These are phyloP conservation scores for Dolichopus griseipennis DNA, from an alignment of 2,888 invertebrate genomes.

Conservation along the genomic window DNA sequence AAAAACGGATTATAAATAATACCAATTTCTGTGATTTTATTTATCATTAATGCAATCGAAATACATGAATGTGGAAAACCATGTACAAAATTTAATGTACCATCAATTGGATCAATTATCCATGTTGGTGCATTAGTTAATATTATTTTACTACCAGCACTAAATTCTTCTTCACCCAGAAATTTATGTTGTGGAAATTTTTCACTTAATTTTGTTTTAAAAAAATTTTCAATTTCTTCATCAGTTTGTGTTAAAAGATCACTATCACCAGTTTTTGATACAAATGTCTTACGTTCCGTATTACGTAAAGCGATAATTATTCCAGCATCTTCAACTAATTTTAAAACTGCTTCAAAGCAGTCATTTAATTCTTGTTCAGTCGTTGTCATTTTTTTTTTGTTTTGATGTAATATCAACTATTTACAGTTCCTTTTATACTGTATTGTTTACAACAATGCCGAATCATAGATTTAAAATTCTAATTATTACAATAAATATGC, in stretches of 20 bases:
- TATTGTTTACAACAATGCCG: no score
- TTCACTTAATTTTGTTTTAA: conserved; percentile 63
- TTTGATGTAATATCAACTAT: no score
- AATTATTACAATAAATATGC: no score
- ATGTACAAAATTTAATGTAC: conserved; percentile 96
- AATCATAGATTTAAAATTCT: no score
- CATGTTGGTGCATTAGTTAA: conserved; percentile 89
- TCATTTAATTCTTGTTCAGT: conserved; percentile 45
- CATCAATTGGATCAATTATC: conserved; percentile 98
- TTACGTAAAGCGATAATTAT: conserved; percentile 55
- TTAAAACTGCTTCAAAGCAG: conserved; percentile 55
- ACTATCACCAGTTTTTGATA: conserved; percentile 70
- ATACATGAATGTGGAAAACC: conserved; percentile 84
- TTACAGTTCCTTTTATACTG: no score
- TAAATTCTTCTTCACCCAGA: conserved; percentile 91
- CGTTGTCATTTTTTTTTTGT: neutral
- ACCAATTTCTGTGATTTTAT: conserved; percentile 63
- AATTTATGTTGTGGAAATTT: conserved; percentile 75
- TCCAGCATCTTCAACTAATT: conserved; percentile 60
- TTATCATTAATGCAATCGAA: conserved; percentile 73
- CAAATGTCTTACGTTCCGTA: conserved; percentile 52
- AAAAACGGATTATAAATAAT: conserved; percentile 88
- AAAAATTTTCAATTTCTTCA: conserved; percentile 77
- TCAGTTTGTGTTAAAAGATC: conserved; percentile 97
- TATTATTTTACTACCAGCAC: conserved; percentile 52